Percentiles rank a stretch among this genome's conserved stretches.
phyloP scores from a whole-genome alignment of 2,888 invertebrate genomes.

The Rhimphoctona megacephalus region DNA sequence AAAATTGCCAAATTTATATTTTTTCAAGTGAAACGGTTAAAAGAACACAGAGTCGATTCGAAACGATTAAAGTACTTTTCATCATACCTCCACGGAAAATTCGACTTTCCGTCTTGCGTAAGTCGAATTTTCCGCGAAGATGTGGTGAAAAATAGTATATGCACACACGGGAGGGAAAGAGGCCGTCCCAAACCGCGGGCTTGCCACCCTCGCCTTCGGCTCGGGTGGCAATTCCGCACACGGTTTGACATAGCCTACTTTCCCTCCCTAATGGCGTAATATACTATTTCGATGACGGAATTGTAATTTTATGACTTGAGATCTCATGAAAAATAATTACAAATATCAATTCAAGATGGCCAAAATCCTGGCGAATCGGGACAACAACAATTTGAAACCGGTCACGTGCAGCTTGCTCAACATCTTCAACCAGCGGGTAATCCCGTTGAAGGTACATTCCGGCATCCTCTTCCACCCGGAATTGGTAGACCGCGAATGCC shows the following conservation, averaged over 20 bases:
- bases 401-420: constrained; percentile 77
- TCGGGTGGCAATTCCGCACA: too few species aligned
- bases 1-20: too few species aligned
- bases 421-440: constrained; percentile 79
- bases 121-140: too few species aligned
- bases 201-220: too few species aligned
- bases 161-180: too few species aligned
- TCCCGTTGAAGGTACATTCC: constrained; percentile 88
- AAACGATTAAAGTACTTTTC: not conserved
- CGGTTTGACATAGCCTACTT: too few species aligned
- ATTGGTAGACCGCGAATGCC: constrained; percentile 86
- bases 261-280: too few species aligned
- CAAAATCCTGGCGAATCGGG: constrained; percentile 75
- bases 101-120: too few species aligned
- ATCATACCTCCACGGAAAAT: too few species aligned
- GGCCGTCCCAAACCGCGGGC: too few species aligned
- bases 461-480: constrained; percentile 89
- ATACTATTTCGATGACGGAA: not conserved
- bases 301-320: not conserved
- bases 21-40: not conserved
- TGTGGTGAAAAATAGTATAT: too few species aligned
- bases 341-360: constrained; percentile 72
- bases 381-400: constrained; percentile 79
- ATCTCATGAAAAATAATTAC: not conserved
- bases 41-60: not conserved